Evolutionary conservation across 2,797 vertebrate species (phyloP).

Genomic region (Gallinago solitaria): DNA sequence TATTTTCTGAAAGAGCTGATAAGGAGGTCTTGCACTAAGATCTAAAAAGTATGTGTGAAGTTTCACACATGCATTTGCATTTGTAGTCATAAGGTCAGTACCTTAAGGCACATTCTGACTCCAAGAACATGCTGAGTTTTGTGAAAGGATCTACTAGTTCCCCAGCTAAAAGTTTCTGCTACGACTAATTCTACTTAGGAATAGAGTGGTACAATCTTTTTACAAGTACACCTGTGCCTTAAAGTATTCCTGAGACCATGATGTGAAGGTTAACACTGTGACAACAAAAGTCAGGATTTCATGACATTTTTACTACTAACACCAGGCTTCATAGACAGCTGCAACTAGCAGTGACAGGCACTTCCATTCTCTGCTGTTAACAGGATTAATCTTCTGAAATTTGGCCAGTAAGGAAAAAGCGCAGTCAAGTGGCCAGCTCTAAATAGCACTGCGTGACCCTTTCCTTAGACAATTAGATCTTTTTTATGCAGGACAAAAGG

Average conservation of each 20-base stretch:
- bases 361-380: background rate
- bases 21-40: background rate
- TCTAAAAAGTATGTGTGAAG: background rate
- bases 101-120: background rate
- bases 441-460: background rate
- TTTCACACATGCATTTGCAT: background rate
- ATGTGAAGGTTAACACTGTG: background rate
- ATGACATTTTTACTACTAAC: background rate
- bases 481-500: background rate
- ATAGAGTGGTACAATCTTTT: background rate
- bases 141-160: background rate
- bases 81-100: background rate
- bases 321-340: background rate
- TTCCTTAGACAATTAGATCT: background rate
- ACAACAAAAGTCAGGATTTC: background rate
- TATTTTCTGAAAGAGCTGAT: background rate
- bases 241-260: background rate
- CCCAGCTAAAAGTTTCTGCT: background rate
- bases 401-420: background rate
- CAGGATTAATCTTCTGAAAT: background rate
- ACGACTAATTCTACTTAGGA: background rate
- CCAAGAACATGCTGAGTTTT: background rate
- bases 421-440: background rate
- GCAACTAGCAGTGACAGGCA: background rate
- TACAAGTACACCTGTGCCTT: background rate